Percentiles rank a stretch among this genome's conserved stretches.
These are phyloP conservation scores for Leptothorax acervorum DNA, from an alignment of 2,888 invertebrate species.

Conservation along the genomic window DNA sequence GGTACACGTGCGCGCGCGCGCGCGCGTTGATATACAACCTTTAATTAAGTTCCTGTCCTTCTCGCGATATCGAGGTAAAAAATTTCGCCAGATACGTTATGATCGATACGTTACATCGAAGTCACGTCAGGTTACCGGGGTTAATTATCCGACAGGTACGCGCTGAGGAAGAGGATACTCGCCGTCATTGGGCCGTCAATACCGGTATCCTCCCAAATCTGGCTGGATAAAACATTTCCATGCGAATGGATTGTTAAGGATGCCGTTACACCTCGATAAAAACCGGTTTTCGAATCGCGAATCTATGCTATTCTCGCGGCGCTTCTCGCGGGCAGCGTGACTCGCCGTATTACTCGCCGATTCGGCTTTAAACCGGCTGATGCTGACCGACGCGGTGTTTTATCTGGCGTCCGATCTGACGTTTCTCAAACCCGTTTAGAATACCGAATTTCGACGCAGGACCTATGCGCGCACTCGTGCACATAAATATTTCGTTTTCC, in stretches of 20 bases:
- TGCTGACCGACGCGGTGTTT: constrained; percentile 65
- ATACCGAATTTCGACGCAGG: constrained; percentile 56
- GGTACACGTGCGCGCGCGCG: not conserved
- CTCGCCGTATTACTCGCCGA: constrained; percentile 62
- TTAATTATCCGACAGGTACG: constrained; percentile 68
- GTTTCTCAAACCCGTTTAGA: constrained; percentile 72
- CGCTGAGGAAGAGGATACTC: constrained; percentile 54
- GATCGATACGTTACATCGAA: constrained; percentile 49
- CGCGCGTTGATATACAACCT: constrained; percentile 21
- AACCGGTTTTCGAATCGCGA: constrained; percentile 69
- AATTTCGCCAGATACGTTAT: constrained; percentile 36
- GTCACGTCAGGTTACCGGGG: constrained; percentile 51
- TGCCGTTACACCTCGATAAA: constrained; percentile 64
- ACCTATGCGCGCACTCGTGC: constrained; percentile 40
- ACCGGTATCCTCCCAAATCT: constrained; percentile 64
- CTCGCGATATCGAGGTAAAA: constrained; percentile 10
- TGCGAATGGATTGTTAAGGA: constrained; percentile 63
- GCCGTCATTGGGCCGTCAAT: constrained; percentile 63
- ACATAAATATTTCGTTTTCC: constrained; percentile 69
- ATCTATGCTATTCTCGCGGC: constrained; percentile 67
- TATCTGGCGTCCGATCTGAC: constrained; percentile 72
- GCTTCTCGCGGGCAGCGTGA: constrained; percentile 64
- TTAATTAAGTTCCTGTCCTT: constrained; percentile 46
- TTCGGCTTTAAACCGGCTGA: constrained; percentile 52
- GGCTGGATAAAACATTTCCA: constrained; percentile 66